These are phyloP conservation scores for Eudemis profundana DNA, from an alignment of 2,888 invertebrate species.

Conservation along the genomic window DNA sequence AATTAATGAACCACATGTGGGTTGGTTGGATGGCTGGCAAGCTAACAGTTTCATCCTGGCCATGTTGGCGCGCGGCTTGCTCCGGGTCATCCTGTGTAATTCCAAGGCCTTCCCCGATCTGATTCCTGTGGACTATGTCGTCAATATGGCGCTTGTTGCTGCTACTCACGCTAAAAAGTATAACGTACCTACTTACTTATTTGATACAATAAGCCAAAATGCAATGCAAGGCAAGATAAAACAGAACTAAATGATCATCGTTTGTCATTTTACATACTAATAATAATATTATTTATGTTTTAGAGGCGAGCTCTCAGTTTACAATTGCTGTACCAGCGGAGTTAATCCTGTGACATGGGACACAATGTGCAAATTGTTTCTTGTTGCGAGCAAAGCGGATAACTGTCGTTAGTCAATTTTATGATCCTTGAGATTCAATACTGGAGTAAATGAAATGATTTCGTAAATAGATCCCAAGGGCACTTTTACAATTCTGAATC, in stretches of 20 bases:
- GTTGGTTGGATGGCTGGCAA: constrained; percentile 96
- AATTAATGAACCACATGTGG: constrained; percentile 88
- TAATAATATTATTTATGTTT: no score
- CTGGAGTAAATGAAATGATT: no score
- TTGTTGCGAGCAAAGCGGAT: neutral
- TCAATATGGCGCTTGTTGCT: constrained; percentile 92
- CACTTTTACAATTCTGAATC: no score
- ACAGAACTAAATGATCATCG: no score
- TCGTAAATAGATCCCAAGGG: no score
- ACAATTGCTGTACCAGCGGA: constrained; percentile 94
- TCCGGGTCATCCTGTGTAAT: constrained; percentile 91
- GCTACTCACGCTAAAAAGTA: constrained; percentile 66
- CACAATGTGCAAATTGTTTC: constrained; percentile 43
- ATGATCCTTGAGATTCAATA: neutral
- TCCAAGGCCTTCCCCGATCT: constrained; percentile 89
- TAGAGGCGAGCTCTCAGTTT: constrained; percentile 85
- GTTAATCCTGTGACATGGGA: constrained; percentile 94
- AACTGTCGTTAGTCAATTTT: constrained; percentile 12
- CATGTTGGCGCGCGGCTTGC: constrained; percentile 86
- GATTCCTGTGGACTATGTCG: constrained; percentile 92
- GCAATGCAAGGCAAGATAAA: no score
- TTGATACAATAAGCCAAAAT: no score
- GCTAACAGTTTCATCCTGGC: constrained; percentile 91
- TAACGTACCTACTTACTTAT: constrained; percentile 11
- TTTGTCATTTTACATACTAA: no score